Evolutionary conservation across 2,797 vertebrate species (phyloP).

Genomic region (Centropyge bicolor): DNA sequence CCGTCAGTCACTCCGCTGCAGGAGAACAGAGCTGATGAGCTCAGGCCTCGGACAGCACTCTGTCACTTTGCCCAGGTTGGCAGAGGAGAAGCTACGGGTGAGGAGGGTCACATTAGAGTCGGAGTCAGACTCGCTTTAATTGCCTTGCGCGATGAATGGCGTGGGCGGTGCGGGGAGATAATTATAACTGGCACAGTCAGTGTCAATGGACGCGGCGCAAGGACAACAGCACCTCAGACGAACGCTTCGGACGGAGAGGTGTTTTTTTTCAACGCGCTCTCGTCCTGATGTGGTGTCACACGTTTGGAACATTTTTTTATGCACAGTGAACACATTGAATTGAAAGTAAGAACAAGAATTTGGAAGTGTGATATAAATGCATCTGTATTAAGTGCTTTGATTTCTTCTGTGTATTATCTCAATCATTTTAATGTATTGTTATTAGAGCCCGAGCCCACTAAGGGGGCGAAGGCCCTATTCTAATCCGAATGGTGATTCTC

Average conservation of each 20-base stretch:
- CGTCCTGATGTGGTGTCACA: not conserved
- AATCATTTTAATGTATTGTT: not conserved
- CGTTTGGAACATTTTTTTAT: not conserved
- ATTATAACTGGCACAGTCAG: slow-evolving; percentile 47
- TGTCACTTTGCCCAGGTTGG: slow-evolving; percentile 41
- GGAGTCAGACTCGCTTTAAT: slow-evolving; percentile 58
- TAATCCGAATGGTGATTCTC: no score
- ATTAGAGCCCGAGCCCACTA: no score
- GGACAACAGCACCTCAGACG: slow-evolving; percentile 22
- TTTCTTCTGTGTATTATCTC: not conserved
- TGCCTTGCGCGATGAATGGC: slow-evolving; percentile 51
- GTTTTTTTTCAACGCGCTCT: not conserved
- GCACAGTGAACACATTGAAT: not conserved
- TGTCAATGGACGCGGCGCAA: slow-evolving; percentile 34
- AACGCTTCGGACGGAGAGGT: slow-evolving; percentile 31
- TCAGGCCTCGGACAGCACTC: slow-evolving; percentile 25
- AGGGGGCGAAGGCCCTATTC: no score
- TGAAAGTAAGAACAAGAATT: not conserved
- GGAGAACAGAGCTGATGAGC: slow-evolving; percentile 32
- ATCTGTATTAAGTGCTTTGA: not conserved
- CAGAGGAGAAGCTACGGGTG: slow-evolving; percentile 39
- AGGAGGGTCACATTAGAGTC: slow-evolving; percentile 57
- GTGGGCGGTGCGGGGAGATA: slow-evolving; percentile 41
- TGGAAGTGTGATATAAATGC: not conserved
- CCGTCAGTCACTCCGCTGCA: slow-evolving; percentile 45